Conservation (phyloP, 2,797 vertebrate species). For the Botia almorhae region DNA sequence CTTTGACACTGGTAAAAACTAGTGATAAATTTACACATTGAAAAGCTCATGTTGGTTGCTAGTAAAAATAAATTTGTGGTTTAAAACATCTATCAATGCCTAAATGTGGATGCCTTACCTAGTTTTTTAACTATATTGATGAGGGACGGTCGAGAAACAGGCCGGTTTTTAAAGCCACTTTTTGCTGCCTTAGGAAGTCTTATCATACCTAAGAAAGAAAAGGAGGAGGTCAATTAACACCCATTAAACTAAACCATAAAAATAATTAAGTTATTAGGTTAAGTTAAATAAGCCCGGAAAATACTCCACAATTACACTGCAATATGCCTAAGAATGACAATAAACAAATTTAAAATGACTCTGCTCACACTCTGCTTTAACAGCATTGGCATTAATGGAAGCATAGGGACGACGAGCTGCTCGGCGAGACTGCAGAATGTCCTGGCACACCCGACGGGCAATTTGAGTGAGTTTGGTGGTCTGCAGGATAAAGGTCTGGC, state of each 20-base stretch:
- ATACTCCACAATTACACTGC: too few relatives aligned
- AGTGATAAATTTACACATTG: not conserved
- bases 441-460: conserved; percentile 89
- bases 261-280: too few relatives aligned
- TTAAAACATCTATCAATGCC: not conserved
- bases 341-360: not conserved
- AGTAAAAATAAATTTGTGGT: not conserved
- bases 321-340: too few relatives aligned
- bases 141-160: conserved; percentile 84
- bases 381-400: conserved; percentile 92
- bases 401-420: conserved; percentile 91
- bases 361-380: conserved; percentile 91
- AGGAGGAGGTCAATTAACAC: not conserved
- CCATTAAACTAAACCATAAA: too few relatives aligned
- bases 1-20: not conserved
- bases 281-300: too few relatives aligned
- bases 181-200: conserved; percentile 92
- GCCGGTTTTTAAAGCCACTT: conserved; percentile 83
- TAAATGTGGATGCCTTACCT: conserved; percentile 72
- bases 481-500: conserved; percentile 92
- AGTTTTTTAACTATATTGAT: conserved; percentile 90
- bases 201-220: conserved; percentile 83
- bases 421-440: conserved; percentile 89
- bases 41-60: not conserved
- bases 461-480: conserved; percentile 93